Evolutionary conservation across 2,888 invertebrate genomes (phyloP).

Genomic region (Drosophila suboccidentalis): DNA sequence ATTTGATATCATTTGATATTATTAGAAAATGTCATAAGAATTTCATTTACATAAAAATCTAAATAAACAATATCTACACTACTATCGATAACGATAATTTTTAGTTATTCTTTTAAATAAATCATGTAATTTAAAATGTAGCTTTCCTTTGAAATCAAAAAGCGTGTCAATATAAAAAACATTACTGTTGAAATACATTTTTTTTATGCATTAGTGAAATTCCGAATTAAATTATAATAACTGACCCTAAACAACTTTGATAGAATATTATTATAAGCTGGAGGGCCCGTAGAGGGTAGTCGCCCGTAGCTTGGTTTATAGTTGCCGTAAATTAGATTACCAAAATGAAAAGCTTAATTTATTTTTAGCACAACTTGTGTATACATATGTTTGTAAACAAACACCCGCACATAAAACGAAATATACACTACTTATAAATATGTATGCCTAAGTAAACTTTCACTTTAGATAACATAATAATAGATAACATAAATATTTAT

Average conservation of each 20-base stretch:
- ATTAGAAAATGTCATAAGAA: too few relatives aligned
- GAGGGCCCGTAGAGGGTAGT: too few relatives aligned
- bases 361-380: conserved; percentile 5
- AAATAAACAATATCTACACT: too few relatives aligned
- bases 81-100: too few relatives aligned
- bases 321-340: background rate
- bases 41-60: too few relatives aligned
- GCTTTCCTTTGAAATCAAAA: too few relatives aligned
- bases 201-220: background rate
- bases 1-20: background rate
- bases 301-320: background rate
- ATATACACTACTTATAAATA: conserved; percentile 5
- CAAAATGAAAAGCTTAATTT: background rate
- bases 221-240: background rate
- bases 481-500: conserved; percentile 65
- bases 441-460: conserved; percentile 16
- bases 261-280: background rate
- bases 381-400: background rate
- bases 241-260: background rate
- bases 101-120: too few relatives aligned
- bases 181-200: too few relatives aligned
- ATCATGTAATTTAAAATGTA: too few relatives aligned
- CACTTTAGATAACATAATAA: conserved; percentile 25
- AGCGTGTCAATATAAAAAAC: too few relatives aligned
- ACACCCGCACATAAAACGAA: conserved; percentile 1